Percentiles rank a stretch among this genome's conserved stretches.
Conservation (phyloP, 2,113 vertebrate species). For the Gavialis gangeticus region DNA sequence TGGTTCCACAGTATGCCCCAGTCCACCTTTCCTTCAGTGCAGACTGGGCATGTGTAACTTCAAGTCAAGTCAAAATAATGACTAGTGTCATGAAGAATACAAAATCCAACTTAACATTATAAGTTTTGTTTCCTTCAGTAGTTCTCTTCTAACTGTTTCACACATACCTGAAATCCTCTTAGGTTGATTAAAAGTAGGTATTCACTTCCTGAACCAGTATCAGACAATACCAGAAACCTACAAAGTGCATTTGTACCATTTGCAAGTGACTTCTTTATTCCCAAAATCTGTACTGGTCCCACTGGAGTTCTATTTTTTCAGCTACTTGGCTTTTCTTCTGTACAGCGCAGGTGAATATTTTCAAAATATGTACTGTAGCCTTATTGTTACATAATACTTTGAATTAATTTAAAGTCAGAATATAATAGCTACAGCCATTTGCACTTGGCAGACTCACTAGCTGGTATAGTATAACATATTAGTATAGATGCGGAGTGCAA, state of each 20-base stretch:
- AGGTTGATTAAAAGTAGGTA: neutral
- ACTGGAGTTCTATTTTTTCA: neutral
- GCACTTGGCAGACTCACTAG: neutral
- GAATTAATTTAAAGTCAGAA: neutral
- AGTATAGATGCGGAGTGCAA: neutral
- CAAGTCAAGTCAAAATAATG: neutral
- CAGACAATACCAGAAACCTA: neutral
- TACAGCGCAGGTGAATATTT: neutral
- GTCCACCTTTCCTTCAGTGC: neutral
- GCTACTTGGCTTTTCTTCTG: fast-evolving
- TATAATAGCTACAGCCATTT: neutral
- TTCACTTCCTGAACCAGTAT: neutral
- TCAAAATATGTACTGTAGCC: neutral
- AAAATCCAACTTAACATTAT: neutral
- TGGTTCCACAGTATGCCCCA: neutral
- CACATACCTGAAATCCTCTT: neutral
- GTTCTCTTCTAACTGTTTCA: fast-evolving
- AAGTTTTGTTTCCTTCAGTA: neutral
- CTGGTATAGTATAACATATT: neutral
- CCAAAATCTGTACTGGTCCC: neutral
- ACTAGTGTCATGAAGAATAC: neutral
- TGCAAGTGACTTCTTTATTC: neutral
- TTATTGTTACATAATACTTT: neutral
- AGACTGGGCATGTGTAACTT: neutral
- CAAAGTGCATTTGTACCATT: neutral